Base-by-base conservation (phyloP, 2,797 vertebrate genomes). In the Enteromius mattozi region DNA sequence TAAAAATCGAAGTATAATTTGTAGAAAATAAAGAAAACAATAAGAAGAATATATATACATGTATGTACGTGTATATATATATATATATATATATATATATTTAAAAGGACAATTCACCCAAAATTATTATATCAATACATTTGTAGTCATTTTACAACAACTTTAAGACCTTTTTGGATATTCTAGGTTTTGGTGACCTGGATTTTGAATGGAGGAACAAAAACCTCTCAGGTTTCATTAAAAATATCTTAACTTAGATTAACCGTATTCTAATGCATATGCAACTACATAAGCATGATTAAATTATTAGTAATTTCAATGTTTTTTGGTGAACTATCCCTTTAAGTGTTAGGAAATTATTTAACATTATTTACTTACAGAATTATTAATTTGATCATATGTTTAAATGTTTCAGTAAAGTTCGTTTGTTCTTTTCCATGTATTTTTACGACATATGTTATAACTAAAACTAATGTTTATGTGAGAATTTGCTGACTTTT, bases 401-500 rank as follows among this genome's bases (percentile, higher is more conserved):
- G 54, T 42, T 61, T 78, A 59, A 54, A 75, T 54, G 19, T 56
- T 37, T 24, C 49, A 16, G 51, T 56, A 56, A 24, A 56, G 33
- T 76, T 76, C 3, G 16, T 24, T 56, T 76, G 51, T 76, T 56
- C 6, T 9, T 56, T 37, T 76, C 3, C 12, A 24, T 76, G 51
- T 76, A 76, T 3, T 21, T n/a, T 9, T 33, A 54, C 10, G 54
- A 14, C 49, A 35, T 51, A 45, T 45, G 42, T 45, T 14, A 7
- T 33, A 16, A 37, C 19, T 56, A 16, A 37, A 35, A 47, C 10
- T 27, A 47, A 54, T 1, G 47, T n/a, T 54, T 13, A 35, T n/a
- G 19, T 56, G 72, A 76, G 49, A 56, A 24, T 56, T 56, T 76
- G 33, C 74, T 56, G 74, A 14, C 12, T 56, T 37, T 76, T 54